Conservation (phyloP, 2,797 vertebrate genomes). For the Phrynocephalus forsythii region DNA sequence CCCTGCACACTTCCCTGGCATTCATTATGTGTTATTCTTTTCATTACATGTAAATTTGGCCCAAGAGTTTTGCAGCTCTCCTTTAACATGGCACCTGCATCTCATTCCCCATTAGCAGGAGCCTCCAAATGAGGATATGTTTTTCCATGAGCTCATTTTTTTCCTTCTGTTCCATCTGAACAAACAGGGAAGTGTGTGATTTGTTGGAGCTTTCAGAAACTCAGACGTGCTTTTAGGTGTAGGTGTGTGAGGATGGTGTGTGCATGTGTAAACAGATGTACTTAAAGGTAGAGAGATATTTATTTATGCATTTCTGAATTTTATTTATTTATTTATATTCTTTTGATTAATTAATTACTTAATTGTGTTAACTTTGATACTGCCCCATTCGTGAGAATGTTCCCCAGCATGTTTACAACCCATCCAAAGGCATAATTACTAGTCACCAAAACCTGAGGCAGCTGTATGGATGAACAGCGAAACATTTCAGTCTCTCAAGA, state of each 20-base stretch:
- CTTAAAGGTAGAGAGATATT: too few species aligned
- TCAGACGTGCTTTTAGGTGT: not conserved
- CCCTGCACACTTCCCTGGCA: slow-evolving; percentile 26
- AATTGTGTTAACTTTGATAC: too few species aligned
- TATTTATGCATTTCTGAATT: too few species aligned
- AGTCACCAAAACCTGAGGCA: too few species aligned
- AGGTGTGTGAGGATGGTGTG: too few species aligned
- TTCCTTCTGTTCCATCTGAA: slow-evolving; percentile 48
- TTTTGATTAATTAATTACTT: too few species aligned
- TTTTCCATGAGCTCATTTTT: slow-evolving; percentile 48
- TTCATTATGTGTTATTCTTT: slow-evolving; percentile 51
- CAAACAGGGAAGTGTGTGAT: not conserved
- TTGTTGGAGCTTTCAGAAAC: not conserved
- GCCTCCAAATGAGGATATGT: slow-evolving; percentile 40
- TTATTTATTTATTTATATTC: too few species aligned
- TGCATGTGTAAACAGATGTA: not conserved
- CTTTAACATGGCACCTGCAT: slow-evolving; percentile 11
- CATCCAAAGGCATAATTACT: too few species aligned
- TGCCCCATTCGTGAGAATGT: too few species aligned
- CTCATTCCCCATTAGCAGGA: slow-evolving; percentile 6
- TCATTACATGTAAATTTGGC: slow-evolving; percentile 5
- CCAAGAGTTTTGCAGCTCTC: not conserved
- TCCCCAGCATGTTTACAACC: too few species aligned
- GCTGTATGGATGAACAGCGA: too few species aligned
- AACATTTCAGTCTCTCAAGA: too few species aligned